Percentiles rank a stretch among this genome's conserved stretches.
Evolutionary conservation across 2,888 invertebrate genomes (phyloP).

Genomic region (Campoplex capitator): DNA sequence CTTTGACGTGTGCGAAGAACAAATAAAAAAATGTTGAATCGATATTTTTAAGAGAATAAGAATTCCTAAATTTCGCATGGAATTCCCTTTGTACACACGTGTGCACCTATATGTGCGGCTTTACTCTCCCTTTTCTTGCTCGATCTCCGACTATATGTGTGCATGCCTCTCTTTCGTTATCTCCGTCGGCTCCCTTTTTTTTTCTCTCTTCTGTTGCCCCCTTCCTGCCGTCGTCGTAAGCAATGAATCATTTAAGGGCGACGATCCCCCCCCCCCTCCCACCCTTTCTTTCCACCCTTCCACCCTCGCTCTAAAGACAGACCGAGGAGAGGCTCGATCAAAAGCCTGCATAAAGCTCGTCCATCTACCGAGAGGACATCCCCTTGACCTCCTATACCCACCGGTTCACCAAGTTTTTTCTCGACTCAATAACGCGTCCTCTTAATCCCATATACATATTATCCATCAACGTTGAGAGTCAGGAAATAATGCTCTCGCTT

Average conservation of each 20-base stretch:
- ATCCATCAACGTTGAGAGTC: not conserved
- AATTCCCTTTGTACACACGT: not conserved
- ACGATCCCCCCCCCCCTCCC: slow-evolving; percentile 58
- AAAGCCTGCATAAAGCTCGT: not conserved
- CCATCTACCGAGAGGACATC: not conserved
- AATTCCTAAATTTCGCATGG: not conserved
- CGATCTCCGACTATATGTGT: slow-evolving; percentile 27
- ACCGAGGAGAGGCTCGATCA: slow-evolving; percentile 38
- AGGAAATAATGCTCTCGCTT: not conserved
- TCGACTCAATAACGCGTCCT: slow-evolving; percentile 52
- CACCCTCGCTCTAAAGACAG: slow-evolving; percentile 29
- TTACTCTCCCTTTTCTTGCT: slow-evolving; percentile 29
- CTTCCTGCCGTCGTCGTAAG: slow-evolving; percentile 40
- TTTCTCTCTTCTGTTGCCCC: slow-evolving; percentile 17
- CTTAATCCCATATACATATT: slow-evolving; percentile 24
- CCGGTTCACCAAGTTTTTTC: slow-evolving; percentile 19
- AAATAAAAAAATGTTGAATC: not conserved
- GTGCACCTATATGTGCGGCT: not conserved
- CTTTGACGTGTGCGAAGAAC: no score
- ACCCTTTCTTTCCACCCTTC: slow-evolving; percentile 20
- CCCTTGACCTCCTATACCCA: slow-evolving; percentile 45
- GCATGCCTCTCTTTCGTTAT: not conserved
- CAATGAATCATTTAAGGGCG: slow-evolving; percentile 79
- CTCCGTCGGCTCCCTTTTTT: not conserved
- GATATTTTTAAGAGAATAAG: not conserved